These are phyloP conservation scores for Candidula unifasciata DNA, from an alignment of 2,888 invertebrate species.

Conservation along the genomic window DNA sequence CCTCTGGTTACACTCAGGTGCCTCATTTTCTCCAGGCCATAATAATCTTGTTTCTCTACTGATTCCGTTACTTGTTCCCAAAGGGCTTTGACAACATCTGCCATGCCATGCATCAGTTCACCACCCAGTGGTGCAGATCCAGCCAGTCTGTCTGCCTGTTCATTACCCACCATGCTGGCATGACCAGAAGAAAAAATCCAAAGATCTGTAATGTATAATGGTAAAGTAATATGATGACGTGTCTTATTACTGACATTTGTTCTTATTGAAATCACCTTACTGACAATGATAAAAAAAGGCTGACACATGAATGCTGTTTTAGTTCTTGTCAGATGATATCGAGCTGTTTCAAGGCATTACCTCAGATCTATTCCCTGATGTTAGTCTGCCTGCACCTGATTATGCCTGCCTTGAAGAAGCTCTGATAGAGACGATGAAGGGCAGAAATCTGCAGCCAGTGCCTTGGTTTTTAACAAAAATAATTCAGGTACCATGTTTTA, in stretches of 20 bases:
- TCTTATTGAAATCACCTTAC: not conserved
- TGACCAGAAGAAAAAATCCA: no score
- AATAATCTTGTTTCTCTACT: no score
- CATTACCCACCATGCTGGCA: no score
- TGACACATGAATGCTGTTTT: conserved; percentile 51
- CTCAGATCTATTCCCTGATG: conserved; percentile 77
- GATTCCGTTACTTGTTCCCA: no score
- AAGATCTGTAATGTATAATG: no score
- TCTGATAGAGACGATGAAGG: conserved; percentile 64
- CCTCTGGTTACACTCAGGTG: no score
- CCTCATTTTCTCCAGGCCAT: no score
- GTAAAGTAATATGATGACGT: no score
- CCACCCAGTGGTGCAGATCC: no score
- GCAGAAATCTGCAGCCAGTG: conserved; percentile 71
- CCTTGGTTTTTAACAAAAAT: conserved; percentile 77
- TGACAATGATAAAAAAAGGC: not conserved
- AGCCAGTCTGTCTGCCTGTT: no score
- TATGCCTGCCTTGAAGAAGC: conserved; percentile 72
- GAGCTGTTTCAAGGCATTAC: conserved; percentile 78
- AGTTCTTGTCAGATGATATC: conserved; percentile 78
- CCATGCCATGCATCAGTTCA: no score
- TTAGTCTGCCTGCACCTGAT: conserved; percentile 74
- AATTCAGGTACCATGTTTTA: conserved; percentile 69
- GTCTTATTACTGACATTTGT: not conserved
- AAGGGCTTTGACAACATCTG: no score